Percentiles rank a stretch among this genome's conserved stretches.
phyloP scores from a whole-genome alignment of 2,888 invertebrate species.

The Deilephila porcellus region DNA sequence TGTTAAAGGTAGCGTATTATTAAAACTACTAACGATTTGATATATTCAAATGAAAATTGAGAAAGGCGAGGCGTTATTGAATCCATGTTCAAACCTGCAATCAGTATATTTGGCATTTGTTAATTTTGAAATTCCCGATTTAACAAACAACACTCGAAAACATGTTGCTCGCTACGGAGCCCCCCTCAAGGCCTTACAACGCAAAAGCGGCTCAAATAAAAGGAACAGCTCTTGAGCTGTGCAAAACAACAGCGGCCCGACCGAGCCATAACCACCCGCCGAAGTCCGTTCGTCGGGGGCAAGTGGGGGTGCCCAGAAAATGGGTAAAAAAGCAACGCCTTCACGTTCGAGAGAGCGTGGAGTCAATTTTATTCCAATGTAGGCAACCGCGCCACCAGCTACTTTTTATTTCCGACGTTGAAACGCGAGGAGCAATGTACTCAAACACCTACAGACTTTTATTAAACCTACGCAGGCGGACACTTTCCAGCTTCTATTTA shows the following conservation, averaged over 20 bases:
- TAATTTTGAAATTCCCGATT: slow-evolving; percentile 82
- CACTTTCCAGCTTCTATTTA: slow-evolving; percentile 3
- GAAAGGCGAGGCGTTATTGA: too few relatives aligned
- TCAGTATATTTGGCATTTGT: slow-evolving; percentile 72
- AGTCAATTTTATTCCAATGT: slow-evolving; percentile 85
- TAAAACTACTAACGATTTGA: not conserved
- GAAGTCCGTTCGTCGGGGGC: slow-evolving; percentile 73
- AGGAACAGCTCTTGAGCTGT: slow-evolving; percentile 83
- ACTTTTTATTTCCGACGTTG: slow-evolving; percentile 83
- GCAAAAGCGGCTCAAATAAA: slow-evolving; percentile 83
- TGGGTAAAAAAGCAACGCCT: slow-evolving; percentile 78
- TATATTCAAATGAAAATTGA: too few relatives aligned
- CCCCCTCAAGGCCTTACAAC: slow-evolving; percentile 81
- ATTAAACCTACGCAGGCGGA: slow-evolving; percentile 68
- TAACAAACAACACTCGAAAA: slow-evolving; percentile 79
- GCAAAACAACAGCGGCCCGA: slow-evolving; percentile 82
- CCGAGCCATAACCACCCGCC: slow-evolving; percentile 84
- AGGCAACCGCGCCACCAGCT: slow-evolving; percentile 82
- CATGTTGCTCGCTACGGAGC: slow-evolving; percentile 72
- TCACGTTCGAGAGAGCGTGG: slow-evolving; percentile 84
- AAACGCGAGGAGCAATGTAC: slow-evolving; percentile 81
- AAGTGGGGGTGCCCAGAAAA: slow-evolving; percentile 65
- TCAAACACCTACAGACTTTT: slow-evolving; percentile 82
- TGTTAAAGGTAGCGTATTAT: slow-evolving; percentile 83
- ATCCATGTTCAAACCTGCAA: slow-evolving; percentile 33